Evolutionary conservation across 2,888 invertebrate species (phyloP).

Genomic region (Nymphalis c-album): DNA sequence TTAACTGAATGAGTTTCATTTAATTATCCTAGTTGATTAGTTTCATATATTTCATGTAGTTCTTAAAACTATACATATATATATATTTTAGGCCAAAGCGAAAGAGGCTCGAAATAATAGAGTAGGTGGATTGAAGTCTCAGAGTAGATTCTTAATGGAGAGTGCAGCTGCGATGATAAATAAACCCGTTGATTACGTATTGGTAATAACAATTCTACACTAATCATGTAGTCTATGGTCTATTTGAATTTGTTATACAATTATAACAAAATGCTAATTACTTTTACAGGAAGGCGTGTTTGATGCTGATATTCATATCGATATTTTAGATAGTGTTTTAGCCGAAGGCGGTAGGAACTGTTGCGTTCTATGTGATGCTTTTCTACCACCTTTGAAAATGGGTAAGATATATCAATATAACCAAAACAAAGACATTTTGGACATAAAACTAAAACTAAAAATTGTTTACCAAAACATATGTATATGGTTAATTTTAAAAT

Average conservation of each 20-base stretch:
- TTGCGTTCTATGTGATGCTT: conserved; percentile 85
- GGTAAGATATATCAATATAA: conserved; percentile 64
- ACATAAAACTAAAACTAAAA: neutral
- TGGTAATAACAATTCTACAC: conserved; percentile 57
- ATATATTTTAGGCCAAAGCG: conserved; percentile 78
- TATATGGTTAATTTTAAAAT: neutral
- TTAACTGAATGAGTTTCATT: conserved; percentile 52
- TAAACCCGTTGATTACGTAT: conserved; percentile 77
- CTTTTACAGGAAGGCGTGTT: conserved; percentile 83
- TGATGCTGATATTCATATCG: conserved; percentile 84
- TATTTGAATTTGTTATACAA: neutral
- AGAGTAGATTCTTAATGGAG: conserved; percentile 85
- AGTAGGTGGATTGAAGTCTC: conserved; percentile 67
- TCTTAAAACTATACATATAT: neutral
- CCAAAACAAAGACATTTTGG: too few relatives aligned
- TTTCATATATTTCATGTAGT: too few relatives aligned
- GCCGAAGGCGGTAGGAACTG: conserved; percentile 83
- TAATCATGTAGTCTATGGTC: neutral
- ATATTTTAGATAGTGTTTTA: conserved; percentile 83
- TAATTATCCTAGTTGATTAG: conserved; percentile 7
- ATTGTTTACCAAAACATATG: neutral
- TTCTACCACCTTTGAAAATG: conserved; percentile 83
- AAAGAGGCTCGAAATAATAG: conserved; percentile 82
- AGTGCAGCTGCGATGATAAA: conserved; percentile 82
- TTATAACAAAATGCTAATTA: neutral